Evolutionary conservation across 2,113 vertebrate species (phyloP).

Genomic region (Cathartes aura): DNA sequence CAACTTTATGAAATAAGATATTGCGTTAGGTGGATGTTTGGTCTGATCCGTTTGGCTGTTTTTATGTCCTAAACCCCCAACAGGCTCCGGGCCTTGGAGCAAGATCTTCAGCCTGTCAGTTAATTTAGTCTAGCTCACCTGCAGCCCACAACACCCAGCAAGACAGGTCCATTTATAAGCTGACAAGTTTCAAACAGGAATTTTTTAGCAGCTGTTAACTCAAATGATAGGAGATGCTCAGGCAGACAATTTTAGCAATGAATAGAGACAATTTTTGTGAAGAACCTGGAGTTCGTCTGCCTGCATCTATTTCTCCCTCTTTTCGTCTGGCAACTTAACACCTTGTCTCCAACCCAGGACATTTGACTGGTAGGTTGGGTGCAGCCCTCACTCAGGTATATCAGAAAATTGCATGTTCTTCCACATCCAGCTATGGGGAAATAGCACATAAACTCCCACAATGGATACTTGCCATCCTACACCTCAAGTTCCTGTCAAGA

Average conservation of each 20-base stretch:
- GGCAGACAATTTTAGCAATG: not conserved
- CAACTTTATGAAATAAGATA: slow-evolving; percentile 40
- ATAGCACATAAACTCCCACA: not conserved
- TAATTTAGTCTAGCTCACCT: not conserved
- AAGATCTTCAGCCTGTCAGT: not conserved
- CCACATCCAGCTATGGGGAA: not conserved
- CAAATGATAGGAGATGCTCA: not conserved
- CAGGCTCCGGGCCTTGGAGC: not conserved
- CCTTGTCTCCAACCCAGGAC: not conserved
- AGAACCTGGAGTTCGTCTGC: not conserved
- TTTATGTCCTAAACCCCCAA: not conserved
- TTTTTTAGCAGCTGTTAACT: not conserved
- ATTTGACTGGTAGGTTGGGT: not conserved
- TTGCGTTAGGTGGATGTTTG: not conserved
- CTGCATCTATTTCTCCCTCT: not conserved
- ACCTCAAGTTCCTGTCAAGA: not conserved
- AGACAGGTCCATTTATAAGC: not conserved
- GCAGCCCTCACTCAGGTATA: not conserved
- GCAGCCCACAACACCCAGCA: not conserved
- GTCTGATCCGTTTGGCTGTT: not conserved
- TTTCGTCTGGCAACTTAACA: not conserved
- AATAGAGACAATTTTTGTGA: not conserved
- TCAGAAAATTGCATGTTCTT: too few relatives aligned
- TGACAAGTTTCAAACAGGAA: not conserved
- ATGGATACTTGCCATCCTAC: not conserved